These are phyloP conservation scores for Picathartes gymnocephalus DNA, from an alignment of 2,113 vertebrate species.

Conservation along the genomic window DNA sequence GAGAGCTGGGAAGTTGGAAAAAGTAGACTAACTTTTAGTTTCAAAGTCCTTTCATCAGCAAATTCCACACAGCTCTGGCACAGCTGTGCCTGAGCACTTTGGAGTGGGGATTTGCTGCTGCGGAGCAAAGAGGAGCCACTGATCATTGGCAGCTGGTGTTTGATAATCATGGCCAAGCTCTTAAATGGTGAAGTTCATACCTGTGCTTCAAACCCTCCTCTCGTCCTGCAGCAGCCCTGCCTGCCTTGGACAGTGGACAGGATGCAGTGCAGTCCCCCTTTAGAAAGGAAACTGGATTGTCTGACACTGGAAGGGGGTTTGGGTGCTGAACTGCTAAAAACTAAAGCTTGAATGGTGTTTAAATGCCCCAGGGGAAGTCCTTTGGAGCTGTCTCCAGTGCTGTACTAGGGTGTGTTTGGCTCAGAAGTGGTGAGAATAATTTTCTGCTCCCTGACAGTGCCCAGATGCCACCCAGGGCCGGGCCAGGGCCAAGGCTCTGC, in stretches of 20 bases:
- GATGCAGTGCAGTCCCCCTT: not conserved
- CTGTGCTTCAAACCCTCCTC: not conserved
- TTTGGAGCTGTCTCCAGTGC: not conserved
- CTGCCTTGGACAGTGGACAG: not conserved
- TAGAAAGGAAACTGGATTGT: not conserved
- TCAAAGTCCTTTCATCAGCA: not conserved
- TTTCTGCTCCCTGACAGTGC: not conserved
- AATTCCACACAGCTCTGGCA: not conserved
- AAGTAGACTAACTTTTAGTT: not conserved
- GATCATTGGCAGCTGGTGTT: not conserved
- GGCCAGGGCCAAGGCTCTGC: not conserved
- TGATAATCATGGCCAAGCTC: not conserved
- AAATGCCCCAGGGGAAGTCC: fast-evolving
- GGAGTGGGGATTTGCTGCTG: not conserved
- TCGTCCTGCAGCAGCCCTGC: not conserved
- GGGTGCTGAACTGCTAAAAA: fast-evolving
- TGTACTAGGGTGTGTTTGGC: not conserved
- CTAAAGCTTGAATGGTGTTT: not conserved
- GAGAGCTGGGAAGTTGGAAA: not conserved
- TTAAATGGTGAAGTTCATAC: not conserved
- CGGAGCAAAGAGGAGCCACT: not conserved
- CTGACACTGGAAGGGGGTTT: not conserved
- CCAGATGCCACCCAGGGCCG: not conserved
- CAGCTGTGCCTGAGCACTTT: not conserved
- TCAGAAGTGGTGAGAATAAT: not conserved